phyloP scores from a whole-genome alignment of 2,797 vertebrate species.

The Corythornis leucogaster region DNA sequence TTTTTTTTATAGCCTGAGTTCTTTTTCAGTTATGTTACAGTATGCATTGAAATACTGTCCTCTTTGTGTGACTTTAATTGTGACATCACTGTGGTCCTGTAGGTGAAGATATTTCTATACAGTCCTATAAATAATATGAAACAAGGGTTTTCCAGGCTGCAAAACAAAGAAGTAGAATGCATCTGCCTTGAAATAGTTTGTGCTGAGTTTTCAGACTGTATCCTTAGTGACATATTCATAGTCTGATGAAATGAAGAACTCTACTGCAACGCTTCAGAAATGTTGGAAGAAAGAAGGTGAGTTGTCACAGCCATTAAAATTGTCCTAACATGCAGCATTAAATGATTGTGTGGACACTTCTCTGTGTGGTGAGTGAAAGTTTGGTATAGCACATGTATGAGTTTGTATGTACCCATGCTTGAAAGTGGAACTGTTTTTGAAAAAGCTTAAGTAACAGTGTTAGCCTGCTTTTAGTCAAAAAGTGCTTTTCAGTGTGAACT shows the following conservation, averaged over 20 bases:
- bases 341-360: background rate
- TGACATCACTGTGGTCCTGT: rapidly evolving
- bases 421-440: background rate
- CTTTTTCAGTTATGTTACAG: background rate
- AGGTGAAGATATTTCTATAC: background rate
- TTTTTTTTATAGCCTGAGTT: conserved; percentile 45
- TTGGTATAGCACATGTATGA: background rate
- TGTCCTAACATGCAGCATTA: background rate
- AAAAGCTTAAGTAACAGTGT: background rate
- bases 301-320: background rate
- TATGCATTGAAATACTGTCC: background rate
- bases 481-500: background rate
- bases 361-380: background rate
- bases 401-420: background rate
- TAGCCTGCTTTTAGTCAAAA: background rate
- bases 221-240: background rate
- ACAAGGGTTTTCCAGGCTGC: background rate
- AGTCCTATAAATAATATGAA: background rate
- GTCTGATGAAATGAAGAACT: background rate
- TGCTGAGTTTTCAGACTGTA: background rate
- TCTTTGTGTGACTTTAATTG: background rate
- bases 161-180: background rate
- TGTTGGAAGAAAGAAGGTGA: background rate
- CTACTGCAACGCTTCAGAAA: background rate
- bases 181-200: background rate